Base-by-base conservation (phyloP, 2,888 invertebrate genomes). In the Cerastoderma edule region DNA sequence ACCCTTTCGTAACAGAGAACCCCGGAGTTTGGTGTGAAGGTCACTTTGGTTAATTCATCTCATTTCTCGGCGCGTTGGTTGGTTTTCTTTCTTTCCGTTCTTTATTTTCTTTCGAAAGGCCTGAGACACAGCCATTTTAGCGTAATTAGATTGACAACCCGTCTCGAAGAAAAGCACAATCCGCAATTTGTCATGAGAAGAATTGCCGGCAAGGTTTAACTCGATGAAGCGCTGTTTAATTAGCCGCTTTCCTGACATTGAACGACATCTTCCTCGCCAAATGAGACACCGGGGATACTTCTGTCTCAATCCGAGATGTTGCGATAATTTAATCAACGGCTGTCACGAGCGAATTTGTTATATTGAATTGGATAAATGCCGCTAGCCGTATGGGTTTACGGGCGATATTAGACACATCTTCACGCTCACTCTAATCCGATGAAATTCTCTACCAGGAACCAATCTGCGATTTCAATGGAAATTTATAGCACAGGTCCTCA, bases 341-440 rank as follows among this genome's bases (percentile, higher is more conserved):
- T 71, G 75, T 56, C 80, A 57, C 60, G 57, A 60, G 60, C 67
- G 70, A 76, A 76, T 73, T 75, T 70, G 69, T 70, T 67, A 76
- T 73, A 71, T 73, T 73, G 64, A 76, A 76, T 60, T 71, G 70
- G 73, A 76, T 79, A 72, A 75, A 54, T 69, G 68, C 57, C 46
- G 24, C n/a, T n/a, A 22, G 67, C 53, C 27, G 3, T 56, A 19
- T 32, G 32, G 50, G 50, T 1, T 50, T 13, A 50, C 2, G 22
- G 50, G 24, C 5, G 50, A 30, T 56, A 60, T 60, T 60, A 39
- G 60, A 60, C 22, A 24, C 19, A 39, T 19, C 32, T 35, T 35
- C 33, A n/a, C 22, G 16, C 22, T n/a, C 24, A 1, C n/a, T 33
- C 60, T 60, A 60, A 60, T 60, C 60, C 60, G 60, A 60, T 60